Evolutionary conservation across 2,797 vertebrate genomes (phyloP), one percentile per base, ranked within the genome.

Genomic region (Fundulus diaphanus): DNA sequence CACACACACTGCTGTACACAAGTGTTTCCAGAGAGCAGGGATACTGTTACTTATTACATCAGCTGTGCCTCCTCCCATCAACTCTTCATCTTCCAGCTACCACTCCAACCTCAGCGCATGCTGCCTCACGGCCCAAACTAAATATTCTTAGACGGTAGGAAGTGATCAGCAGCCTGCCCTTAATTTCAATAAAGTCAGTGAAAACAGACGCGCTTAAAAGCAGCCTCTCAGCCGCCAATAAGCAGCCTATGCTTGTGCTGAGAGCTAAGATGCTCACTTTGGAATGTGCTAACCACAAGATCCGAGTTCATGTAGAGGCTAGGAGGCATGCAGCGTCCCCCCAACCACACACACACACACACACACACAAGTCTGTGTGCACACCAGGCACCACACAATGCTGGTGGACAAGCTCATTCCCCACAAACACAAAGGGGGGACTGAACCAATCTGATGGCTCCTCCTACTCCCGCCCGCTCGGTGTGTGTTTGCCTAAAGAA

Each of bases 1-100:
- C 85, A 90, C 89, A 92, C 81, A 85, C n/a, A n/a, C n/a, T 86
- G 81, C 80, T 85, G 83, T 91, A 90, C 87, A 78, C 81, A 79
- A 85, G 93, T 92, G 92, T 90, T 89, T 89, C 94, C 89, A 94
- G 84, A 71, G 85, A 80, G 88, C 90, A 80, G 72, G 92, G 92
- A 93, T 96, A 92, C 92, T 88, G 85, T 95, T 95, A 92, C 96
- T 95, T 95, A 96, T 97, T 93, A 96, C 96, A 95, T 96, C 95
- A 95, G 76, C 84, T 56, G 22, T 63, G 37, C 69, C 82, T 70
- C 74, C 77, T 78, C 77, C 70, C 74, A 71, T 72, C 72, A 51
- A 68, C 67, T 74, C 68, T 65, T 73, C 33, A 49, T 79, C 66
- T 78, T 79, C 78, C 72, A 77, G 80, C 85, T 81, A 86, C 82